Conservation (phyloP, 2,888 invertebrate species). For the Dascillus cervinus region DNA sequence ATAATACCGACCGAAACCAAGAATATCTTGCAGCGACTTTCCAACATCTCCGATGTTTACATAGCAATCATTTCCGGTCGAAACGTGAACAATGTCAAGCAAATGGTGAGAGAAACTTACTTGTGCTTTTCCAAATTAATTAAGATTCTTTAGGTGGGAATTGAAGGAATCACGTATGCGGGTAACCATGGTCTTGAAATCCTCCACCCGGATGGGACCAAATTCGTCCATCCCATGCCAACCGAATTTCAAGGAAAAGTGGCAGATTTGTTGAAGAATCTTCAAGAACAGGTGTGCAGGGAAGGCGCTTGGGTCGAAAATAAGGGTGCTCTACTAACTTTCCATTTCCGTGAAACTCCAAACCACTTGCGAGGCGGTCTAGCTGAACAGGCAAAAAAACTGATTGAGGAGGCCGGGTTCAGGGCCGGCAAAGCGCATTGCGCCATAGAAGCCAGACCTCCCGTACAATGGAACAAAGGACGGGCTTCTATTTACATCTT, state of each 20-base stretch:
- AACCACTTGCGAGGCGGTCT: conserved; percentile 57
- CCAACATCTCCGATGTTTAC: conserved; percentile 79
- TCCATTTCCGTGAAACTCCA: conserved; percentile 82
- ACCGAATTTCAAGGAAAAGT: conserved; percentile 75
- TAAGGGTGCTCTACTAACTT: conserved; percentile 78
- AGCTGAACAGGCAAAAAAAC: conserved; percentile 60
- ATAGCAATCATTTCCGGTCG: conserved; percentile 82
- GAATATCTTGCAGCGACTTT: conserved; percentile 70
- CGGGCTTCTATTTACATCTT: conserved; percentile 86
- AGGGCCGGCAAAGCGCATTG: conserved; percentile 73
- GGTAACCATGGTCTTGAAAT: conserved; percentile 87
- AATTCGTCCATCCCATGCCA: conserved; percentile 88
- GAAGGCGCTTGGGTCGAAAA: conserved; percentile 91
- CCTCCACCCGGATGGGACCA: conserved; percentile 82
- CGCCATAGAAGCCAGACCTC: conserved; percentile 85
- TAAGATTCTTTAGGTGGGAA: conserved; percentile 56
- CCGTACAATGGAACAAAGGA: conserved; percentile 87
- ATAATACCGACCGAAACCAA: conserved; percentile 77
- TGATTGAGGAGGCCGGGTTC: conserved; percentile 73
- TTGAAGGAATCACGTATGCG: conserved; percentile 84
- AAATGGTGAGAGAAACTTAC: conserved; percentile 56
- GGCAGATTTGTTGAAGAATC: conserved; percentile 62
- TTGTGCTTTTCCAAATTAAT: background rate
- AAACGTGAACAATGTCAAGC: conserved; percentile 79
- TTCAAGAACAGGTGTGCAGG: conserved; percentile 78